Evolutionary conservation across 2,797 vertebrate species (phyloP), one percentile per base, ranked within the genome.

Genomic region (Myotis pilosus): DNA sequence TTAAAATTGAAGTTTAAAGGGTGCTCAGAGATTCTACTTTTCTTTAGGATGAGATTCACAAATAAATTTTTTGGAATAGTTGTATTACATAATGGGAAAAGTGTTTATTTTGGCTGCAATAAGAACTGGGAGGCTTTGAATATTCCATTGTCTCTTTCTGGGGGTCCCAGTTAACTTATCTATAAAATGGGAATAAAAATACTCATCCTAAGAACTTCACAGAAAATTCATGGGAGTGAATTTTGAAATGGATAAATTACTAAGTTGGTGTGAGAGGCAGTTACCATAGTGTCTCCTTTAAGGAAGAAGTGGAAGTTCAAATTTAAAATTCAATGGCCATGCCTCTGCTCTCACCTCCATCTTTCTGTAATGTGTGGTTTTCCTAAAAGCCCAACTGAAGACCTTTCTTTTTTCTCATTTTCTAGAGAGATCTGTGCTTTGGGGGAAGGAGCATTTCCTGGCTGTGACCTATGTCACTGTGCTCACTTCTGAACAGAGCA

Each of bases 281-380:
- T 91, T 87, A 76, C 36, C 17, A 47, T 30, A 49, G 17, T 49
- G 3, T 71, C 62, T 89, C 38, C 33, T 57, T 89, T 92, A 41
- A 94, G 12, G 22, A 89, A 84, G 11, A 38, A 78, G 8, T 66
- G 33, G 89, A 91, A 87, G 68, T 36, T 92, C 83, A 85, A 53
- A 51, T 49, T 75, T 90, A 60, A 92, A 89, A 72, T 87, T 33
- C 72, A 94, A 11, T n/a, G 2, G 3, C 23, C 8, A 66, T 72
- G 36, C 33, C 66, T 81, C 8, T 88, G 7, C 1, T 71, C 16
- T 64, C 28, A 36, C 4, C 3, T 41, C 9, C 30, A 78, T 25
- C 6, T 84, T 82, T 89, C 55, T 25, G 23, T 19, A 82, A 78
- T 51, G 9, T 53, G 10, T 38, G 17, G 13, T 78, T 88, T 92